Percentiles rank a stretch among this genome's conserved stretches.
phyloP scores from a whole-genome alignment of 2,888 invertebrate species.

The Panopea generosa region DNA sequence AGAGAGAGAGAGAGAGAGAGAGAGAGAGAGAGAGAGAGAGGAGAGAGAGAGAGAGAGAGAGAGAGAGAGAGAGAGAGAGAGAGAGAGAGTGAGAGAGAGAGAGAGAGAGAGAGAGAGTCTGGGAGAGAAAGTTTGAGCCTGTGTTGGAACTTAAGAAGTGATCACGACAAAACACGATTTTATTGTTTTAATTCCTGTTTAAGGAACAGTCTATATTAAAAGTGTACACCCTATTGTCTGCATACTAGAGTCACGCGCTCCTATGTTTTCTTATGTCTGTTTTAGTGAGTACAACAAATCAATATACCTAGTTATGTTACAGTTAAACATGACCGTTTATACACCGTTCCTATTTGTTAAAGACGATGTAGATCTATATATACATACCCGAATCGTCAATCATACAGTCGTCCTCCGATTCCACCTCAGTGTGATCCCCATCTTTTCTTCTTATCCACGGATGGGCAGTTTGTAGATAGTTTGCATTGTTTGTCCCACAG shows the following conservation, averaged over 20 bases:
- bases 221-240: no score
- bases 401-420: constrained; percentile 31
- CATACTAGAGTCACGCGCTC: no score
- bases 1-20: constrained; percentile 13
- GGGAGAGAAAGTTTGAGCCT: constrained; percentile 12
- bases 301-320: no score
- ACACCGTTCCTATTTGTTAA: no score
- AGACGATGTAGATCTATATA: no score
- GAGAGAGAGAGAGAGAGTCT: constrained; percentile 13
- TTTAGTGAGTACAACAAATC: no score
- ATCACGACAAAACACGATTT: no score
- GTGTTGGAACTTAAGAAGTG: no score
- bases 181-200: no score
- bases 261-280: no score
- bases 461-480: background rate
- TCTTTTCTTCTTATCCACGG: constrained; percentile 46
- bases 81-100: constrained; percentile 13
- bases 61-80: constrained; percentile 14
- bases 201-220: no score
- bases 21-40: constrained; percentile 12
- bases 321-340: no score
- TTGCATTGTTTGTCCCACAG: constrained; percentile 58
- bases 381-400: constrained; percentile 36
- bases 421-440: constrained; percentile 13
- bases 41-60: constrained; percentile 14